Evolutionary conservation across 2,888 invertebrate genomes (phyloP), one percentile per base, ranked within the genome.

Genomic region (Meghimatium bilineatum): DNA sequence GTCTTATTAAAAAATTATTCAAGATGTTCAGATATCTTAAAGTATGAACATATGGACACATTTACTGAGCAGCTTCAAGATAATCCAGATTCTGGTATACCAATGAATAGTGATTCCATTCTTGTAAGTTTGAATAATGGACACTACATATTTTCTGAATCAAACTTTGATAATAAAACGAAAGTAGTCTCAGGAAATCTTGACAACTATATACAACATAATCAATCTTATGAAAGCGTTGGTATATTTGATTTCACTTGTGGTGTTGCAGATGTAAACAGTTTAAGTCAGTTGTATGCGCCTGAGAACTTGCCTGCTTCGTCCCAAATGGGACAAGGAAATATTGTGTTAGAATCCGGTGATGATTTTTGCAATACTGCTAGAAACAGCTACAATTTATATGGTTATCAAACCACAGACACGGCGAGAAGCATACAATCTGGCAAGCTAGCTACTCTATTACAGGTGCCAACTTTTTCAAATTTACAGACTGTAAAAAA

Each of bases 381-480:
- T 14, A 26, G n/a, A 72, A 29, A 14, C 36, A 49, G 29, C 5
- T 44, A 14, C 3, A 29, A 49, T 49, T 5, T 36, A 49, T 10
- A 36, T 20, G 72, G 29, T 10, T 26, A 44, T 72, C 12, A n/a
- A 29, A 38, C 17, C 12, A 29, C 8, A 44, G 49, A 29, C 14
- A 29, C 29, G 49, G 2, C 44, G 29, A 72, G 29, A 49, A 72
- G n/a, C 44, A 72, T 44, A 12, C 17, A 29, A 17, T 20, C 56
- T n/a, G 32, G 75, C n/a, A 52, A 75, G 26, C 52, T 75, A 34
- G 56, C 56, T 34, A 56, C 75, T 34, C 75, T 56, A 56, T 56
- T 75, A 56, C 75, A 75, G 26, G 17, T 34, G 17, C 56, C 75
- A 56, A 0, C 36, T 32, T 56, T n/a, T 17, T 34, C 75, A 75